These are phyloP conservation scores for Lymantria monacha DNA, from an alignment of 2,888 invertebrate species.

Conservation along the genomic window DNA sequence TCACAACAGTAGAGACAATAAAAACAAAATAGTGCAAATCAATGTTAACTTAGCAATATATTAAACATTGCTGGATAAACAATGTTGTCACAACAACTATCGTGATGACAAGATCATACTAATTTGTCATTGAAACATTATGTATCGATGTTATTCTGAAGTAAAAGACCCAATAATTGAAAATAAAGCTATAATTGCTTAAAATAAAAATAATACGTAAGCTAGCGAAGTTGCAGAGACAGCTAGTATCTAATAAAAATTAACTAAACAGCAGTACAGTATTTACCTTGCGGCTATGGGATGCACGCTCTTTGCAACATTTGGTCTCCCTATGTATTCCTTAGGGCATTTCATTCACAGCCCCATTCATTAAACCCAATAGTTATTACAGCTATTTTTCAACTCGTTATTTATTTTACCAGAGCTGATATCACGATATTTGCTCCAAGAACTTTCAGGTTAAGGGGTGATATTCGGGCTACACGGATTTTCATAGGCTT, in stretches of 20 bases:
- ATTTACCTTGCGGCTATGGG: slow-evolving; percentile 58
- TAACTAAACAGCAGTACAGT: slow-evolving; percentile 37
- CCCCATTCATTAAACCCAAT: slow-evolving; percentile 78
- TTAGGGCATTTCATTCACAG: slow-evolving; percentile 66
- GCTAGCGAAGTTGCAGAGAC: too few relatives aligned
- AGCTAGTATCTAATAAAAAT: slow-evolving; percentile 18
- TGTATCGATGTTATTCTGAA: too few relatives aligned
- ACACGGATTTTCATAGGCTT: slow-evolving; percentile 59
- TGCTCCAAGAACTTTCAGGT: slow-evolving; percentile 71
- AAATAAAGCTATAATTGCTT: too few relatives aligned
- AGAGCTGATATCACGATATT: slow-evolving; percentile 78
- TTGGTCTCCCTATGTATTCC: slow-evolving; percentile 78
- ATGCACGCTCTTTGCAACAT: slow-evolving; percentile 59
- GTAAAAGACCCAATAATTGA: too few relatives aligned
- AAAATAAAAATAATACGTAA: too few relatives aligned
- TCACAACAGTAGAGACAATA: too few relatives aligned
- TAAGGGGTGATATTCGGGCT: slow-evolving; percentile 59
- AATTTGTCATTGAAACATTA: too few relatives aligned
- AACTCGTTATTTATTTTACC: slow-evolving; percentile 81
- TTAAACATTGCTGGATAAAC: too few relatives aligned
- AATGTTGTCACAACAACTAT: too few relatives aligned
- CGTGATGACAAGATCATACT: too few relatives aligned
- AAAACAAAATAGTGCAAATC: too few relatives aligned
- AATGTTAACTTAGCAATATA: too few relatives aligned
- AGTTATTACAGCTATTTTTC: slow-evolving; percentile 83